Evolutionary conservation across 2,797 vertebrate genomes (phyloP), one percentile per base, ranked within the genome.

Genomic region (Ateles fusciceps): DNA sequence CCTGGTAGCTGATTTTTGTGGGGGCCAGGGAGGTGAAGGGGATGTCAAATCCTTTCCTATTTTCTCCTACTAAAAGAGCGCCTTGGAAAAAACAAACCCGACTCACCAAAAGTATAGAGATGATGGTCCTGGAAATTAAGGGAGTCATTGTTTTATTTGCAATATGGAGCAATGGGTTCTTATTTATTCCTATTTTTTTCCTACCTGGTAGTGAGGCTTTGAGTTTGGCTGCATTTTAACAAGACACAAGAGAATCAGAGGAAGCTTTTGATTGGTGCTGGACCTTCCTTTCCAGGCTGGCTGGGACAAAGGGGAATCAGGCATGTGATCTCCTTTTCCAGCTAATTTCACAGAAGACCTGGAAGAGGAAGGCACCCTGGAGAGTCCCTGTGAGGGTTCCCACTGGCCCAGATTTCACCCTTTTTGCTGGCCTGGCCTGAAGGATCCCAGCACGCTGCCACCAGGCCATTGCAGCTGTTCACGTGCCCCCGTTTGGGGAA

Each of bases 401-500:
- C 98, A 98, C 93, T 95, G 89, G 88, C 97, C 90, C 89, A 89
- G 97, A 95, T 83, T 50, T 92, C 85, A 0, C 11, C 57, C 64
- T 89, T 95, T 95, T 93, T 95, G 96, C 96, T 80, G 21, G 85
- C 74, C 95, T 90, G 80, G 94, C 94, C 97, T 94, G 57, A 85
- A 59, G 79, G 92, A 98, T 96, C 89, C 95, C 96, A 94, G 92
- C 44, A 33, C 94, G 92, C 72, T 55, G 92, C 75, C 28, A 48
- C 96, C 97, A 98, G 57, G 95, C 97, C 87, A 72, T 50, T 96
- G 97, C 95, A 96, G 78, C 95, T 96, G 52, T 72, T 97, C 84
- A 72, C 84, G 52, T 72, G 97, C 86, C 61, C 42, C 0, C 10
- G 21, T 98, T 98, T 98, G 98, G 98, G 98, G 98, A 99, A 98